Conservation (phyloP, 2,888 invertebrate species). For the Cenopis cana region DNA sequence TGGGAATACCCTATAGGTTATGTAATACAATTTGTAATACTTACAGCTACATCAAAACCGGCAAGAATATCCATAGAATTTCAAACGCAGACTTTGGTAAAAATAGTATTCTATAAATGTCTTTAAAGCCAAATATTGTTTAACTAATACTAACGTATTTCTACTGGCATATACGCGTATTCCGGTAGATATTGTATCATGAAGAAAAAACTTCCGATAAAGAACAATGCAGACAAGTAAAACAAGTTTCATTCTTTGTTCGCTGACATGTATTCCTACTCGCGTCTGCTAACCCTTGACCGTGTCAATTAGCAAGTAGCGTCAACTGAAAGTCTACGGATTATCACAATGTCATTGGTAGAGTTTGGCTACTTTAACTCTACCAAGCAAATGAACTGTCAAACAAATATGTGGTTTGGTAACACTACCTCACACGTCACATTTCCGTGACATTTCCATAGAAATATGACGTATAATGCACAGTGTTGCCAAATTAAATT, state of each 20-base stretch:
- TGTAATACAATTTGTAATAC: no score
- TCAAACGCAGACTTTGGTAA: neutral
- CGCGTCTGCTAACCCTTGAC: neutral
- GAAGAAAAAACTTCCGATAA: constrained; percentile 14
- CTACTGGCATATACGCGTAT: constrained; percentile 17
- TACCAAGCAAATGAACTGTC: no score
- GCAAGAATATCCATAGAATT: neutral
- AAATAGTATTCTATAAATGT: neutral
- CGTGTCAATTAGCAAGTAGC: neutral
- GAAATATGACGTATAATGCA: no score
- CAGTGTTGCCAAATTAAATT: no score
- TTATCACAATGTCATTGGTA: no score
- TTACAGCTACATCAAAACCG: neutral
- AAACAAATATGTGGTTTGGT: no score
- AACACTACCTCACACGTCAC: no score
- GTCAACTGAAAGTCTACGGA: no score
- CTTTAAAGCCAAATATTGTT: neutral
- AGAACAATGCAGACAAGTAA: constrained; percentile 13
- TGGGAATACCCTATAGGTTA: no score
- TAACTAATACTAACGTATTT: constrained; percentile 4
- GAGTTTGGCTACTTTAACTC: no score
- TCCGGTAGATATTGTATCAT: constrained; percentile 8
- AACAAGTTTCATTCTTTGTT: constrained; percentile 11
- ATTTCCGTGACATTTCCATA: no score
- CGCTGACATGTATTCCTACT: neutral